Percentiles rank a stretch among this genome's conserved stretches.
Conservation (phyloP, 2,113 vertebrate genomes). For the Hemicordylus capensis region DNA sequence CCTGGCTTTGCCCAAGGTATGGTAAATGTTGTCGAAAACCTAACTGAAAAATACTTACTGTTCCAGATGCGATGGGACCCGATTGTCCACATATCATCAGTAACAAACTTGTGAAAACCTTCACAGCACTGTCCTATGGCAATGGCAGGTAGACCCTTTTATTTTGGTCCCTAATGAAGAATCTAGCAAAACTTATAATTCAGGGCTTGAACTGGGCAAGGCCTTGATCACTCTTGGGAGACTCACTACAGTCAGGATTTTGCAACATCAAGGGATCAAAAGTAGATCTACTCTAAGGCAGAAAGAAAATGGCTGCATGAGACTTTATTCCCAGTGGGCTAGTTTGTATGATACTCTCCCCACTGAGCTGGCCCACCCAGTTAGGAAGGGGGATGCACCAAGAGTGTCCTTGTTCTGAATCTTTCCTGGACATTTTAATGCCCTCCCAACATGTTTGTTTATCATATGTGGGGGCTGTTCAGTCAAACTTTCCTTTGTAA, state of each 20-base stretch:
- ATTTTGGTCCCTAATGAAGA: not conserved
- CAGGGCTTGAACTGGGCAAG: not conserved
- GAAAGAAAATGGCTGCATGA: not conserved
- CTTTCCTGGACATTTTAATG: too few relatives aligned
- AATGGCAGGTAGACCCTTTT: slow-evolving; percentile 71
- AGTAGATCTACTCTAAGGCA: not conserved
- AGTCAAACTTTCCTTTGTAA: too few relatives aligned
- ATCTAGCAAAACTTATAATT: rapidly evolving
- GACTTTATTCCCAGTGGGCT: not conserved
- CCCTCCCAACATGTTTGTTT: too few relatives aligned
- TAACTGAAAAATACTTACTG: slow-evolving; percentile 26
- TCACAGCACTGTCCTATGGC: slow-evolving; percentile 76
- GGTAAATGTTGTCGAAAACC: not conserved
- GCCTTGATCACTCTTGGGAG: not conserved
- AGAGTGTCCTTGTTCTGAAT: too few relatives aligned
- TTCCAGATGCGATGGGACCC: slow-evolving; percentile 73
- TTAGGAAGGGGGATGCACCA: too few relatives aligned
- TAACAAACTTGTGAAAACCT: slow-evolving; percentile 78
- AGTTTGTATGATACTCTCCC: too few relatives aligned
- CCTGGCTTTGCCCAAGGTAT: not conserved
- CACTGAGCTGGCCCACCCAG: too few relatives aligned
- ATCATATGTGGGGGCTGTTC: too few relatives aligned
- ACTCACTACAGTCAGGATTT: not conserved
- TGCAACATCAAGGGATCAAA: not conserved
- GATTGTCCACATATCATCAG: slow-evolving; percentile 74